Conservation (phyloP, 2,797 vertebrate genomes). For the Xerus rutilus region DNA sequence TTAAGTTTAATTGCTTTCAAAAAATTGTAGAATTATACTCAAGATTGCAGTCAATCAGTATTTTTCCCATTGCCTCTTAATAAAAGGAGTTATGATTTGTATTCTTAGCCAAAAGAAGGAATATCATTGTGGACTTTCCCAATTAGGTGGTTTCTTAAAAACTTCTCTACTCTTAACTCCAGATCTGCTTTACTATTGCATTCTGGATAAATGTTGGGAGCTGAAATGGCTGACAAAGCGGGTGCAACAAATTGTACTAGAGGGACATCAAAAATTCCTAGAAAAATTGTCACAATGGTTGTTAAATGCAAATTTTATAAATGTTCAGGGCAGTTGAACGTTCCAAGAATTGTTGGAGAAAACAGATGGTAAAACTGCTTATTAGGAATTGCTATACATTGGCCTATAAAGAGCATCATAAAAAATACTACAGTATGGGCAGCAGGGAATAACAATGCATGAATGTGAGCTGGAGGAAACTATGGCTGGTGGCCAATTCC, state of each 20-base stretch:
- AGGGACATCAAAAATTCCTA: conserved; percentile 7
- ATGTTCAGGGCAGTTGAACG: not conserved
- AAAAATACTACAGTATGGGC: not conserved
- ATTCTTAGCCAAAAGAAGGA: not conserved
- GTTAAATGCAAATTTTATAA: conserved; percentile 74
- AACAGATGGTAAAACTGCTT: conserved; percentile 59
- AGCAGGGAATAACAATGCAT: not conserved
- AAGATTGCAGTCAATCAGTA: not conserved
- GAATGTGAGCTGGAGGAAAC: not conserved
- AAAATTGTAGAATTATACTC: not conserved
- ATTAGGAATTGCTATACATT: not conserved
- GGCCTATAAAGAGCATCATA: not conserved
- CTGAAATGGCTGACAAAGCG: not conserved
- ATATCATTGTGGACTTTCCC: not conserved
- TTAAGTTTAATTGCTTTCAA: not conserved
- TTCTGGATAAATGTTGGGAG: not conserved
- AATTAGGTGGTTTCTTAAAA: not conserved
- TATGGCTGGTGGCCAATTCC: not conserved
- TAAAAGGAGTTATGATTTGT: not conserved
- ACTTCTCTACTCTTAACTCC: not conserved
- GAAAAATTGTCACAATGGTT: not conserved
- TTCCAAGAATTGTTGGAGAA: conserved; percentile 12
- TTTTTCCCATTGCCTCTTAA: not conserved
- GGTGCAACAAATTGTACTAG: not conserved
- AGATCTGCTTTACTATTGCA: not conserved